Percentiles rank a stretch among this genome's conserved stretches.
Evolutionary conservation across 1,140 invertebrate genomes (phyloP).

Genomic region (Stegodyphus dumicola): DNA sequence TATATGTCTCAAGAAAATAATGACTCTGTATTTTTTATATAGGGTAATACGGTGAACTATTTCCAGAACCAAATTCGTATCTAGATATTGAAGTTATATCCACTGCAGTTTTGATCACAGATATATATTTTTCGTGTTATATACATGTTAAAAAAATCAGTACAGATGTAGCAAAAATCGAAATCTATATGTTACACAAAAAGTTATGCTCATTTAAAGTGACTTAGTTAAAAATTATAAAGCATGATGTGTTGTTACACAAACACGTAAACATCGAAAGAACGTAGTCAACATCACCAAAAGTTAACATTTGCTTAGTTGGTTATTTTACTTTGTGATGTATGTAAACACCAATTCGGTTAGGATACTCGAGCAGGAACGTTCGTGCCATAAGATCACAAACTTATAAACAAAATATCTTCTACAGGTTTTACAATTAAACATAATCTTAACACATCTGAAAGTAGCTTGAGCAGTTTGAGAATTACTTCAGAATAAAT

Average conservation of each 20-base stretch:
- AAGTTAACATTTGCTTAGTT: background rate
- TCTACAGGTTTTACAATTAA: too few species aligned
- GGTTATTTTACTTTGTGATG: conserved; percentile 46
- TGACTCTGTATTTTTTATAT: too few species aligned
- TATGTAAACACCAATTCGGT: conserved; percentile 35
- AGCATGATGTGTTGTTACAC: conserved; percentile 37
- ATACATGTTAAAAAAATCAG: conserved; percentile 31
- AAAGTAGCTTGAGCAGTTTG: too few species aligned
- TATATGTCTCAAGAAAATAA: too few species aligned
- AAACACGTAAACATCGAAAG: conserved; percentile 42
- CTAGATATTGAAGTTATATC: background rate
- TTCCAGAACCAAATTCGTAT: too few species aligned
- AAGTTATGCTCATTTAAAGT: background rate
- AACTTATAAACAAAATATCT: too few species aligned
- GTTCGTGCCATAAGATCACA: background rate
- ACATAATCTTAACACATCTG: too few species aligned
- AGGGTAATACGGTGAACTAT: too few species aligned
- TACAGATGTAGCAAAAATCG: conserved; percentile 50
- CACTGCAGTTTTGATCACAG: conserved; percentile 14
- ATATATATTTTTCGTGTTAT: conserved; percentile 3
- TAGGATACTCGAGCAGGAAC: conserved; percentile 47
- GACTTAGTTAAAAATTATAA: conserved; percentile 5
- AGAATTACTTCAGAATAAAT: too few species aligned
- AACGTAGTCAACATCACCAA: conserved; percentile 41
- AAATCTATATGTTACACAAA: conserved; percentile 14